These are phyloP conservation scores for Pristionchus exspectatus DNA, from an alignment of 2,888 invertebrate species.

Conservation along the genomic window DNA sequence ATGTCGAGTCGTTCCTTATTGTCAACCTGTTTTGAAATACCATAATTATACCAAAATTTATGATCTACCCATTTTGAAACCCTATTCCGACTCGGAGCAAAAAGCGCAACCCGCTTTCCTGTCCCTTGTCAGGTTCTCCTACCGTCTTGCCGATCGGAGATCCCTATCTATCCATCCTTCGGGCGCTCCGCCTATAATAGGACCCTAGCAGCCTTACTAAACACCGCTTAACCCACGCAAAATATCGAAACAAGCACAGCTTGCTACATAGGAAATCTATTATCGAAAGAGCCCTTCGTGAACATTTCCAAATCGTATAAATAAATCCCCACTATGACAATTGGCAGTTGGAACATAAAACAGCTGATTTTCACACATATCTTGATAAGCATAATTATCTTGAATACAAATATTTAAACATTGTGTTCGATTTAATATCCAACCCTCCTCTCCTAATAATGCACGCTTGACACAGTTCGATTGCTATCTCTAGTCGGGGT, in stretches of 20 bases:
- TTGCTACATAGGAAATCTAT: too few relatives aligned
- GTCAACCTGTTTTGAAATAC: too few relatives aligned
- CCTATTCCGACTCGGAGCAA: neutral
- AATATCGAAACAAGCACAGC: too few relatives aligned
- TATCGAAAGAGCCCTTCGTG: too few relatives aligned
- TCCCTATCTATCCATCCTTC: neutral
- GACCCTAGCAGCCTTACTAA: neutral
- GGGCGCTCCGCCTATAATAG: neutral
- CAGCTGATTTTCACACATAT: too few relatives aligned
- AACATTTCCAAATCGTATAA: too few relatives aligned
- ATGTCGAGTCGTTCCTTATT: too few relatives aligned
- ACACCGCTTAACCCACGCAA: too few relatives aligned
- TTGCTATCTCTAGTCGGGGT: neutral
- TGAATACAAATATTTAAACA: neutral
- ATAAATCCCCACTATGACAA: too few relatives aligned
- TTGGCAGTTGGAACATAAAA: too few relatives aligned
- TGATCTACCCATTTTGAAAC: neutral
- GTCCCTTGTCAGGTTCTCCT: constrained; percentile 31
- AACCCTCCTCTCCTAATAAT: neutral
- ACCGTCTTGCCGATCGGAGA: constrained; percentile 3
- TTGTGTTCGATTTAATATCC: neutral
- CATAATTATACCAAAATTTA: too few relatives aligned
- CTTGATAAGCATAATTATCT: too few relatives aligned
- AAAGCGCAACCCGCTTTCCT: neutral
- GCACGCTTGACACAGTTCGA: constrained; percentile 47